Evolutionary conservation across 2,113 vertebrate species (phyloP).

Genomic region (Chaetura pelagica): DNA sequence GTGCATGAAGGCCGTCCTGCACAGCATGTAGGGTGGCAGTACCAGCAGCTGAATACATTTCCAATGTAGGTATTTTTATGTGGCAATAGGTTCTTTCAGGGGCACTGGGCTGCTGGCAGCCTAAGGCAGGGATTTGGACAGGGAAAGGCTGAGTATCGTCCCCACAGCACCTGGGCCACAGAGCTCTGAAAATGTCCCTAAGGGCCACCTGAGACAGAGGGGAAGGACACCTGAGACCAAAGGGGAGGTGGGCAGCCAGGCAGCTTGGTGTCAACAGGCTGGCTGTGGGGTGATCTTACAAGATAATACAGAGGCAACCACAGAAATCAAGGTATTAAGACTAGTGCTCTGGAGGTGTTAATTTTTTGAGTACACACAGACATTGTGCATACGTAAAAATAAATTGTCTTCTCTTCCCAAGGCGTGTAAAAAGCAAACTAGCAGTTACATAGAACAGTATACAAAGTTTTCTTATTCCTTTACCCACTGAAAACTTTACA

Average conservation of each 20-base stretch:
- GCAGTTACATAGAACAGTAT: background rate
- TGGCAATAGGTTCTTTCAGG: background rate
- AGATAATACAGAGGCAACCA: background rate
- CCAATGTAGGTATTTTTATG: background rate
- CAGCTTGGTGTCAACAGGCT: background rate
- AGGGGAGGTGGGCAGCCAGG: background rate
- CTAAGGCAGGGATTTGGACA: background rate
- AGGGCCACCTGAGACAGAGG: background rate
- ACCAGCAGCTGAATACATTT: background rate
- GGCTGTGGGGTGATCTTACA: background rate
- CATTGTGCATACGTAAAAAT: background rate
- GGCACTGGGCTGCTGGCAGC: background rate
- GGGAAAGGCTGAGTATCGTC: background rate
- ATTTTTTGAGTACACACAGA: background rate
- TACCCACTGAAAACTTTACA: constrained; percentile 41
- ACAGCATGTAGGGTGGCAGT: too few relatives aligned
- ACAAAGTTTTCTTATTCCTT: background rate
- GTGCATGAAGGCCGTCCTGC: background rate
- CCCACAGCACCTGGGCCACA: background rate
- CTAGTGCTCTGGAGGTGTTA: background rate
- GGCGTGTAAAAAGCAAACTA: background rate
- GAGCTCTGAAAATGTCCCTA: fast-evolving
- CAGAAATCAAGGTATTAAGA: background rate
- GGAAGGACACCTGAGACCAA: fast-evolving
- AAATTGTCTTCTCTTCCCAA: background rate